phyloP scores from a whole-genome alignment of 1,140 invertebrate genomes.

The Hermetia illucens region DNA sequence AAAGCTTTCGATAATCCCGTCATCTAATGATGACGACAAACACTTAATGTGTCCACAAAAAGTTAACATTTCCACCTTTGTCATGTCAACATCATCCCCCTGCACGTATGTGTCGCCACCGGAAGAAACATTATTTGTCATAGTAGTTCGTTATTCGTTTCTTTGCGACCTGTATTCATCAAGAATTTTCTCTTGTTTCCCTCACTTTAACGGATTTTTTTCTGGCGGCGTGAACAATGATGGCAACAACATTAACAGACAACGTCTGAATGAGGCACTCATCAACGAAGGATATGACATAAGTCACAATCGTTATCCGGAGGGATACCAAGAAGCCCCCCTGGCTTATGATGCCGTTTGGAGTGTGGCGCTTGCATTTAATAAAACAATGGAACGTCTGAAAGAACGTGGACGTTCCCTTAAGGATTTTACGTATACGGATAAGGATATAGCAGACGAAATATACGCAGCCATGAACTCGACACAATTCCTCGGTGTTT shows the following conservation, averaged over 20 bases:
- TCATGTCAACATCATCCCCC: no score
- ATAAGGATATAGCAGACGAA: slow-evolving; percentile 86
- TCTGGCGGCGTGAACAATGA: no score
- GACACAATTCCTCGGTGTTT: slow-evolving; percentile 94
- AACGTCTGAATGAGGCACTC: slow-evolving; percentile 60
- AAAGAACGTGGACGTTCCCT: slow-evolving; percentile 61
- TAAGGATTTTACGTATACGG: slow-evolving; percentile 95
- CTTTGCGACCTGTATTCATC: no score
- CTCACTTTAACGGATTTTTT: no score
- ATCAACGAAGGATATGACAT: slow-evolving; percentile 68
- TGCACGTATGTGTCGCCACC: no score
- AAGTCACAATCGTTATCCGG: slow-evolving; percentile 66
- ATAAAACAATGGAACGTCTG: slow-evolving; percentile 84
- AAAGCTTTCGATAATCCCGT: no score
- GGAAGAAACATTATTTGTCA: not conserved
- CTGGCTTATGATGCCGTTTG: slow-evolving; percentile 98
- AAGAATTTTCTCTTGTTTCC: no score
- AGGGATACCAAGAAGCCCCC: slow-evolving; percentile 95
- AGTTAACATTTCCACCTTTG: no score
- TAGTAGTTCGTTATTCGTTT: not conserved
- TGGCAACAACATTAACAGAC: no score
- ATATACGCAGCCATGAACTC: slow-evolving; percentile 96
- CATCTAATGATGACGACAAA: no score
- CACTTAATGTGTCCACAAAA: no score
- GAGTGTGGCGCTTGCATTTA: slow-evolving; percentile 93